phyloP scores from a whole-genome alignment of 2,113 vertebrate genomes.

The Pseudorasbora parva region DNA sequence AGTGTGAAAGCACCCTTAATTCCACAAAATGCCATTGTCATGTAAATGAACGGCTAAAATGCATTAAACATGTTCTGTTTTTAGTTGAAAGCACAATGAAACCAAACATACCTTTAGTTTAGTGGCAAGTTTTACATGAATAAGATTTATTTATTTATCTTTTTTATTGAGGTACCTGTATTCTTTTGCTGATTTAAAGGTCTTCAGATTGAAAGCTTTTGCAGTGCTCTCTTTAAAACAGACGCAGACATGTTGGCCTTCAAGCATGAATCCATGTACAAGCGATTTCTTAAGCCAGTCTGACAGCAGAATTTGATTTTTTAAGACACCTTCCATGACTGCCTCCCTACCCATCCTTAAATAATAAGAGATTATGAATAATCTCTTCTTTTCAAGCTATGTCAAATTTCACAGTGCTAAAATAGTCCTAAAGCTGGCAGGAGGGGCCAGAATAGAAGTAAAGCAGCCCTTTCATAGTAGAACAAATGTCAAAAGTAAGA shows the following conservation, averaged over 20 bases:
- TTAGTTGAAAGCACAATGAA: too few species aligned
- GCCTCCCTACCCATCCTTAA: constrained; percentile 74
- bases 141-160: too few species aligned
- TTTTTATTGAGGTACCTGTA: constrained; percentile 40
- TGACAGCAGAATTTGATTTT: constrained; percentile 76
- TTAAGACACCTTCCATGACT: constrained; percentile 69
- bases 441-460: not conserved
- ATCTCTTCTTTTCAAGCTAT: constrained; percentile 66
- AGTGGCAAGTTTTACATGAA: too few species aligned
- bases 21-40: too few species aligned
- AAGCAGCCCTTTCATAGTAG: not conserved
- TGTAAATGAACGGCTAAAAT: too few species aligned
- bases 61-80: too few species aligned
- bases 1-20: too few species aligned
- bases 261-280: constrained; percentile 66
- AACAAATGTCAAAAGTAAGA: constrained; percentile 14
- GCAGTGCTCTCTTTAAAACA: constrained; percentile 59
- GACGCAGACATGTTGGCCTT: constrained; percentile 73
- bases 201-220: constrained; percentile 61
- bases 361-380: constrained; percentile 77
- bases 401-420: constrained; percentile 62
- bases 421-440: constrained; percentile 41
- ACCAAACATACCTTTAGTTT: too few species aligned
- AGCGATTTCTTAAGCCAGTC: constrained; percentile 69
- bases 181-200: constrained; percentile 54